Base-by-base conservation (phyloP, 2,113 vertebrate species). In the Rhabdornis inornatus region DNA sequence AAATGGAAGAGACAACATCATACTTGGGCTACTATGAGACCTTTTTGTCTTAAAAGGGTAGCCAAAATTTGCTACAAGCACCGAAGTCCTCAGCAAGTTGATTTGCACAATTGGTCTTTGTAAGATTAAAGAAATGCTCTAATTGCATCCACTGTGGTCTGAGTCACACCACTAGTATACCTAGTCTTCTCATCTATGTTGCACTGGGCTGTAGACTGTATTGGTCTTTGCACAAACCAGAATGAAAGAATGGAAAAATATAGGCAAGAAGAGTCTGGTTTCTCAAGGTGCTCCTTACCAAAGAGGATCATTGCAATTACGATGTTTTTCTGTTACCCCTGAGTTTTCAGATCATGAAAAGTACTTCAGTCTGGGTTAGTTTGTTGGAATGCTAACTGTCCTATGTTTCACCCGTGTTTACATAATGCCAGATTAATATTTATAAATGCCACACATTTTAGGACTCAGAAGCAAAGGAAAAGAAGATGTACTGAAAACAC, bases 161-260 rank as follows among this genome's bases (percentile, higher is more conserved):
- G 37, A 42, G 24, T 61, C 33, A 57, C 14, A 17, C 37, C 23
- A 21, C 15, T 50, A 33, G 8, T 17, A 9, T 3, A 69, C 8
- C 8, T 50, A 1, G 19, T 25, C 8, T 60, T 35, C 47, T 75
- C 3, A 6, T 11, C 22, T 69, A 0, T 3, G 1, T 35, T 82
- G 22, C 47, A 18, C 39, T 27, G 23, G 21, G 6, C 22, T 89
- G 21, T 27, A 25, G 15, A 50, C 55, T 14, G 0, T 24, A 4
- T 27, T 57, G 22, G 18, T 49, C 42, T 80, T 85, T 42, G n/a
- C 35, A 45, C 31, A 69, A 40, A 52, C 9, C 13, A 33, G 49
- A 76, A 39, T 17, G 17, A 61, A 95, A 45, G 52, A 71, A 37
- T 8, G 22, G 40, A 19, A 33, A 25, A 25, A 6, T 22, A 44